Percentiles rank a stretch among this genome's conserved stretches.
Conservation (phyloP, 1,140 invertebrate genomes). For the Papilio polyxenes region DNA sequence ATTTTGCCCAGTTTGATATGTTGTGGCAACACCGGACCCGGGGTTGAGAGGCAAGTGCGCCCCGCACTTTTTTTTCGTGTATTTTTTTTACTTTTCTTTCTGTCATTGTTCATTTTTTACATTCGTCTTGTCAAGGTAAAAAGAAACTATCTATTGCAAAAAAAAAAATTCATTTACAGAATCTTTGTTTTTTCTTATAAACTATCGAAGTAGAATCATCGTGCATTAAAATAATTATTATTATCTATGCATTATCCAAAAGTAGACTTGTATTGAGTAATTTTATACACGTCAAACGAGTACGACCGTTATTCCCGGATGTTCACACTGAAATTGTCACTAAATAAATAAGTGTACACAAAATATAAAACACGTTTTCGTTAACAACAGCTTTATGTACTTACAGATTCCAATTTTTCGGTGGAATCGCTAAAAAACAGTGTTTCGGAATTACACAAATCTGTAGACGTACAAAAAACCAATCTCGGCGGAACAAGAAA, state of each 20-base stretch:
- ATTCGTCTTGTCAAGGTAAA: too few species aligned
- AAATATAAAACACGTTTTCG: conserved; percentile 34
- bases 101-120: too few species aligned
- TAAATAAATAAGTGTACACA: conserved; percentile 21
- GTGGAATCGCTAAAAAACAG: conserved; percentile 44
- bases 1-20: too few species aligned
- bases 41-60: too few species aligned
- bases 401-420: conserved; percentile 32
- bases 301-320: not conserved
- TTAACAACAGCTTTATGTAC: conserved; percentile 37
- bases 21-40: too few species aligned
- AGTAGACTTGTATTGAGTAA: not conserved
- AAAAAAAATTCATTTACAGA: too few species aligned
- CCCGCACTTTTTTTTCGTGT: too few species aligned
- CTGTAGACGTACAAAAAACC: conserved; percentile 55
- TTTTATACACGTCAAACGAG: not conserved
- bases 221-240: too few species aligned
- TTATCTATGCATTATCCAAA: not conserved
- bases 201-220: too few species aligned
- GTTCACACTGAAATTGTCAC: not conserved
- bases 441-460: conserved; percentile 49
- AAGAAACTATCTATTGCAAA: too few species aligned
- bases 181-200: too few species aligned
- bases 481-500: conserved; percentile 47
- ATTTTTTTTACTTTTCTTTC: too few species aligned